Percentiles rank a stretch among this genome's conserved stretches.
Conservation (phyloP, 2,888 invertebrate genomes). For the Eristalis intricaria region DNA sequence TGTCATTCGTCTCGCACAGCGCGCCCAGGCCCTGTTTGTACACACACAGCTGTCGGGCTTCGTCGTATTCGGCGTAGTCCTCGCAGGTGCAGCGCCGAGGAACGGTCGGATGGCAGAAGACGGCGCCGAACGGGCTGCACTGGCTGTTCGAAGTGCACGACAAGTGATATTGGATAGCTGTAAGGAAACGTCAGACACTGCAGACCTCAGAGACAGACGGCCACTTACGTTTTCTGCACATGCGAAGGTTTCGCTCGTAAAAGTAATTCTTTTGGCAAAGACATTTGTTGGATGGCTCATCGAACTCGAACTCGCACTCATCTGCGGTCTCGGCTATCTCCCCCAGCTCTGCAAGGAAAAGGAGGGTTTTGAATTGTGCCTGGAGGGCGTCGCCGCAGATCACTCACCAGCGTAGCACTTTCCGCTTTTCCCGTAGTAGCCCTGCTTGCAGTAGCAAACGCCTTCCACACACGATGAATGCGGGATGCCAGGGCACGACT, state of each 20-base stretch:
- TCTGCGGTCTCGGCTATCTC: conserved; percentile 79
- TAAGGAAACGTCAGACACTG: not conserved
- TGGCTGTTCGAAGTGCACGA: conserved; percentile 80
- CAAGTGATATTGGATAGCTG: conserved; percentile 77
- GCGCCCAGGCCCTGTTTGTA: conserved; percentile 78
- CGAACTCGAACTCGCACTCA: conserved; percentile 78
- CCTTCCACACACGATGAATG: conserved; percentile 79
- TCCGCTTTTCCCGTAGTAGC: conserved; percentile 77
- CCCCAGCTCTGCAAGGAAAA: conserved; percentile 77
- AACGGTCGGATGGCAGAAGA: conserved; percentile 75
- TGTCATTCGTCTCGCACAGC: conserved; percentile 77
- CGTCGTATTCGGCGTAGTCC: conserved; percentile 78
- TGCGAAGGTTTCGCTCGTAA: conserved; percentile 78
- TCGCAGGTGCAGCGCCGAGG: conserved; percentile 79
- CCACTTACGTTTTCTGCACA: conserved; percentile 79
- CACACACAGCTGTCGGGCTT: conserved; percentile 77
- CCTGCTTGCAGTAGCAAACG: conserved; percentile 78
- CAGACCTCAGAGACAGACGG: not conserved
- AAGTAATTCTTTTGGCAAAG: conserved; percentile 79
- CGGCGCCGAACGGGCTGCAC: conserved; percentile 80
- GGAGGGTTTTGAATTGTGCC: not conserved
- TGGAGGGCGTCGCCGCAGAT: not conserved
- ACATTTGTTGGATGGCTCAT: conserved; percentile 77
- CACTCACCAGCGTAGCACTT: conserved; percentile 79
- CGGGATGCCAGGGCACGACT: conserved; percentile 76